Percentiles rank a stretch among this genome's conserved stretches.
phyloP scores from a whole-genome alignment of 2,113 vertebrate species.

The Orycteropus afer region DNA sequence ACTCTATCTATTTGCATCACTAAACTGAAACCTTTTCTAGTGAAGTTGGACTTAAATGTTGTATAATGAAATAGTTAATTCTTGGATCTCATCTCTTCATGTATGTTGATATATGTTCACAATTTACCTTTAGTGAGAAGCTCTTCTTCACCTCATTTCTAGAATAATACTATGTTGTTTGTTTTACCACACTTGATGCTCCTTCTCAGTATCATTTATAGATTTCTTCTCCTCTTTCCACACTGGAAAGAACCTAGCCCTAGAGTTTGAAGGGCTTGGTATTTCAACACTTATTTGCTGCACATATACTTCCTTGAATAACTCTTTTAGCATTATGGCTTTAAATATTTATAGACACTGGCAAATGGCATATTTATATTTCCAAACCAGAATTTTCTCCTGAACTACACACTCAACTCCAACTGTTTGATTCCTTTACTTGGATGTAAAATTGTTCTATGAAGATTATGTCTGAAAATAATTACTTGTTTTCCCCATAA shows the following conservation, averaged over 20 bases:
- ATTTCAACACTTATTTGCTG: conserved; percentile 20
- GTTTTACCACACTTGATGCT: neutral
- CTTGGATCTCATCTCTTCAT: neutral
- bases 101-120: too few species aligned
- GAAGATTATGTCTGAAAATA: conserved; percentile 19
- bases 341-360: neutral
- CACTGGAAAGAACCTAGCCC: neutral
- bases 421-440: conserved; percentile 32
- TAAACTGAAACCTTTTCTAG: neutral
- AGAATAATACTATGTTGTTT: neutral
- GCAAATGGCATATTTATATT: conserved; percentile 23
- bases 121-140: neutral
- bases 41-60: neutral
- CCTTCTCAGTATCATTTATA: neutral
- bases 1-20: neutral
- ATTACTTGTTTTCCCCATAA: neutral
- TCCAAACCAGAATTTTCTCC: neutral
- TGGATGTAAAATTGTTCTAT: conserved; percentile 47
- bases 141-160: neutral
- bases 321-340: neutral
- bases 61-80: neutral
- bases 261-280: neutral
- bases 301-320: neutral
- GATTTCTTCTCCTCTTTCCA: neutral
- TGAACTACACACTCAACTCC: conserved; percentile 11